Conservation (phyloP, 1,140 invertebrate genomes). For the Drosophila bocki region DNA sequence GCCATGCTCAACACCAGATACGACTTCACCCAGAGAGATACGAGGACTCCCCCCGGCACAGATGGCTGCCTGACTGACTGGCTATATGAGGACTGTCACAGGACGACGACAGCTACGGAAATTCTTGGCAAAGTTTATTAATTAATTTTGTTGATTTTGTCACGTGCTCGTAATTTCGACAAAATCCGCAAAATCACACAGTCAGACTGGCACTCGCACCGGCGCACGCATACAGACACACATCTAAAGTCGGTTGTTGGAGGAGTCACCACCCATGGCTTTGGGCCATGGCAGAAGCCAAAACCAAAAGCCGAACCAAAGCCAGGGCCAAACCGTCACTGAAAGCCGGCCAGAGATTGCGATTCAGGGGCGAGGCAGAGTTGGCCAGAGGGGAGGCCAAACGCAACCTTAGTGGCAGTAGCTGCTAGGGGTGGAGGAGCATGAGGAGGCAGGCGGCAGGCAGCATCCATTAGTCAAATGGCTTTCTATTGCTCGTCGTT, state of each 20-base stretch:
- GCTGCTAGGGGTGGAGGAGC: constrained; percentile 10
- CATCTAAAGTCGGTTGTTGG: neutral
- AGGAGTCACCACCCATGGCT: constrained; percentile 27
- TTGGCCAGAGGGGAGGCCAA: neutral
- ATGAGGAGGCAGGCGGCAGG: constrained; percentile 15
- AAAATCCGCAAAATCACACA: constrained; percentile 77
- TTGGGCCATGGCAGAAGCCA: constrained; percentile 31
- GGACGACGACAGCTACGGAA: constrained; percentile 71
- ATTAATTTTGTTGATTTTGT: constrained; percentile 84
- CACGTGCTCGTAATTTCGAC: constrained; percentile 76
- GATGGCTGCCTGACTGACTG: constrained; percentile 47
- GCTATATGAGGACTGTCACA: constrained; percentile 75
- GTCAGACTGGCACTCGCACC: constrained; percentile 37
- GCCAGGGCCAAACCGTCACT: constrained; percentile 64
- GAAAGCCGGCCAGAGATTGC: constrained; percentile 61
- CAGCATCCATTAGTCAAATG: constrained; percentile 80
- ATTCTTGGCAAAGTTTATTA: constrained; percentile 81
- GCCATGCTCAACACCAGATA: constrained; percentile 8
- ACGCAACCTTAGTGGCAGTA: constrained; percentile 12
- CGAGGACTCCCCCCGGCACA: constrained; percentile 1
- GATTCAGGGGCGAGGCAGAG: constrained; percentile 10
- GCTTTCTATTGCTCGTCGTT: constrained; percentile 64
- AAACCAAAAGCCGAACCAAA: constrained; percentile 66
- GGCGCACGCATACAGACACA: neutral
- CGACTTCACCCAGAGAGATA: neutral